phyloP scores from a whole-genome alignment of 2,888 invertebrate species.

The Seira musarum region DNA sequence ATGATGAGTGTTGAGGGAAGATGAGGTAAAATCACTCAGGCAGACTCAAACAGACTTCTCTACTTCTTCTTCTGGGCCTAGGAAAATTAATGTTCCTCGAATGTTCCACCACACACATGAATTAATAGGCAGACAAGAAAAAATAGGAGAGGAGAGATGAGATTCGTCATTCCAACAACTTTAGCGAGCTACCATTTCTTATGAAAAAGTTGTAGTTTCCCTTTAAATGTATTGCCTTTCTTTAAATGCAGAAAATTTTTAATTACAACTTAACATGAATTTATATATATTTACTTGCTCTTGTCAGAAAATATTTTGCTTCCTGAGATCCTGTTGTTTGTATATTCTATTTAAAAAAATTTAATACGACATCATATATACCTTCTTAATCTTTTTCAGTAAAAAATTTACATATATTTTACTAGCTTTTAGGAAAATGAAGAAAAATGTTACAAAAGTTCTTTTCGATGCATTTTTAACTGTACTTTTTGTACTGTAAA shows the following conservation, averaged over 20 bases:
- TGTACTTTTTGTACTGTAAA: constrained; percentile 3
- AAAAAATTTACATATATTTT: no score
- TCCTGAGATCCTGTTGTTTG: neutral
- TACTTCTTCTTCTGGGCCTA: constrained; percentile 35
- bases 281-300: neutral
- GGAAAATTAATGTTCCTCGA: constrained; percentile 34
- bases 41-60: constrained; percentile 43
- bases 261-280: no score
- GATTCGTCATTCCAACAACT: constrained; percentile 59
- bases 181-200: neutral
- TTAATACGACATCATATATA: no score
- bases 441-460: no score
- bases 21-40: constrained; percentile 48
- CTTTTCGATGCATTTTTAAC: no score
- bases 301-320: neutral
- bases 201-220: no score
- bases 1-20: constrained; percentile 56
- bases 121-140: constrained; percentile 43
- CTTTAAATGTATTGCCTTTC: no score
- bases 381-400: no score
- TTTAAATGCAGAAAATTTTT: neutral
- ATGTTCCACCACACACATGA: constrained; percentile 32
- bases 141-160: constrained; percentile 40
- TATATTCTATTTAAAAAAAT: no score
- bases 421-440: no score